Percentiles rank a stretch among this genome's conserved stretches.
These are phyloP conservation scores for Formica exsecta DNA, from an alignment of 1,140 invertebrate species.

Conservation along the genomic window DNA sequence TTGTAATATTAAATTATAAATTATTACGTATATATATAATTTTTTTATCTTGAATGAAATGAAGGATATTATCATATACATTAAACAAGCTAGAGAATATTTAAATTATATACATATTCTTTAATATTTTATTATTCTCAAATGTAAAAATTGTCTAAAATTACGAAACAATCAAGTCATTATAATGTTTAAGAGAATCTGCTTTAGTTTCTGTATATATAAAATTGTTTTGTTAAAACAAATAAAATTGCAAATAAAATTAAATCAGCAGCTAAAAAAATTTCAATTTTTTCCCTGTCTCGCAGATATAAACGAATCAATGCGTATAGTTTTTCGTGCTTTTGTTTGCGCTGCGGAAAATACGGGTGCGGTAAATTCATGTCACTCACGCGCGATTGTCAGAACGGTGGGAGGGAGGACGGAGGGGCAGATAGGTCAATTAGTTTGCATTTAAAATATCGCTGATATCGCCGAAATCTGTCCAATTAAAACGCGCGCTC, in stretches of 20 bases:
- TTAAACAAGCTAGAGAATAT: neutral
- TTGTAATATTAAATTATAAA: no score
- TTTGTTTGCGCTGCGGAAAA: constrained; percentile 2
- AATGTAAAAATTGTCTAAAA: neutral
- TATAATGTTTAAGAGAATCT: constrained; percentile 14
- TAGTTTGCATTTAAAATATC: constrained; percentile 56
- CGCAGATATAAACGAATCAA: constrained; percentile 12
- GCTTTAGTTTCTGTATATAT: neutral
- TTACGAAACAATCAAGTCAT: neutral
- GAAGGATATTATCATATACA: neutral
- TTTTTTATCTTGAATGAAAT: neutral
- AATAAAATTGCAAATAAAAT: constrained; percentile 3
- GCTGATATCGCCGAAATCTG: constrained; percentile 30
- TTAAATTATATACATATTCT: no score
- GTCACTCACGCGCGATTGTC: constrained; percentile 47
- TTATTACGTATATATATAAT: no score
- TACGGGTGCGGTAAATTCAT: constrained; percentile 26
- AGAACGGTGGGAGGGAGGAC: neutral
- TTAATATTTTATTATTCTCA: no score
- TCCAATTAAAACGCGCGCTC: constrained; percentile 43
- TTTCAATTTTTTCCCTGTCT: constrained; percentile 8
- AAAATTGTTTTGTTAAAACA: neutral
- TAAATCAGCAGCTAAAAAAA: constrained; percentile 18
- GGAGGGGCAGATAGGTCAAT: constrained; percentile 35
- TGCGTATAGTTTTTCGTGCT: constrained; percentile 10